Base-by-base conservation (phyloP, 2,888 invertebrate genomes). In the Mechanitis messenoides region DNA sequence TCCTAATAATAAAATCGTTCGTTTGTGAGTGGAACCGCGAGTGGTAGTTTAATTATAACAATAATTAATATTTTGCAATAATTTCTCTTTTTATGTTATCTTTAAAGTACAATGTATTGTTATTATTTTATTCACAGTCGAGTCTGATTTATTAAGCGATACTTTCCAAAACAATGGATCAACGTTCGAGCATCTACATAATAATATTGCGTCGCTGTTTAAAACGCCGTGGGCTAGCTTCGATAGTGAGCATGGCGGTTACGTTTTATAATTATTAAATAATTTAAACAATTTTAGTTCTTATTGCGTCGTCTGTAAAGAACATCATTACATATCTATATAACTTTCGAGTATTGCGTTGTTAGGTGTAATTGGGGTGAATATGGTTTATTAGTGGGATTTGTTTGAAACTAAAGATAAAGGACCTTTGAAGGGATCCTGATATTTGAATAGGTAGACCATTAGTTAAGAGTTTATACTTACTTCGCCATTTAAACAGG, bases 361-460 rank as follows among this genome's bases (percentile, higher is more conserved):
- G 56, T 59, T 55, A 65, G 63, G 60, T 72, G 66, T 82, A 81
- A 83, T 82, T 82, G 79, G 81, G 74, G 76, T 67, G 76, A 78
- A 77, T 77, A 79, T 74, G 74, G 72, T 77, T 74, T 78, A 80
- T 79, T 78, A 79, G 73, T 62, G 69, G 78, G 76, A 83, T 81
- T 78, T 79, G 75, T 72, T 72, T 70, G 67, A 72, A 78, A 82
- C 77, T 81, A 78, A 73, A 75, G 76, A 77, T 79, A 79, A 80
- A 80, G 75, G 73, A 71, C 62, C 73, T 59, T 77, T 78, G 74
- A 78, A 78, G 75, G 78, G 77, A 75, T 74, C 70, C 72, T 75
- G 70, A 76, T 76, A 72, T 74, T 74, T 76, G 80, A 78, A 79
- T 74, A 72, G 71, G 74, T 64, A 68, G 70, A 58, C 62, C 55